These are phyloP conservation scores for Pterobdella sp. DNA, from an alignment of 2,888 invertebrate species.

Conservation along the genomic window DNA sequence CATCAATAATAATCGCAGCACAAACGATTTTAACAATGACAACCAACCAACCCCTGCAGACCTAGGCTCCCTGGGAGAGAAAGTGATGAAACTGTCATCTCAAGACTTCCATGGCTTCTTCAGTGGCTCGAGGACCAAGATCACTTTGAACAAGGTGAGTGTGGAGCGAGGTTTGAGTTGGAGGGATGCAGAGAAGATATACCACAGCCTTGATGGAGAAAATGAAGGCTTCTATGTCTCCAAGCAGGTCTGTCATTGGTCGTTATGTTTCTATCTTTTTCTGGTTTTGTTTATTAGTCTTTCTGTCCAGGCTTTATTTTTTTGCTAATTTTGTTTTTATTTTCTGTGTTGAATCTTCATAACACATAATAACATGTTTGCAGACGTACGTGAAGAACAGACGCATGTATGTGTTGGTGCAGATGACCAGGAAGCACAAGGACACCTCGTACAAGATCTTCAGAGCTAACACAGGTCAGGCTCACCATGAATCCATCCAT, in stretches of 20 bases:
- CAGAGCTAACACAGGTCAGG: conserved; percentile 4
- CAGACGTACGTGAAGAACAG: conserved; percentile 11
- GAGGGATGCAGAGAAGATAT: conserved; percentile 76
- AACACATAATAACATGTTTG: background rate
- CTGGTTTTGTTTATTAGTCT: background rate
- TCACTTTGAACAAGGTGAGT: conserved; percentile 70
- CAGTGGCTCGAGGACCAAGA: conserved; percentile 76
- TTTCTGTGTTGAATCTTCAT: conserved; percentile 3
- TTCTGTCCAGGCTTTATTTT: background rate
- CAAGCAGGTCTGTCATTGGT: conserved; percentile 56
- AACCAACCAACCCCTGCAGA: conserved; percentile 56
- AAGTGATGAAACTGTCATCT: conserved; percentile 73
- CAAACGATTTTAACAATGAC: no score
- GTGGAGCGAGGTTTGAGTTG: conserved; percentile 88
- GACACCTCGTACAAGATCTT: conserved; percentile 25
- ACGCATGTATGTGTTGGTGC: conserved; percentile 26
- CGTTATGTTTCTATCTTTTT: background rate
- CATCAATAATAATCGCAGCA: no score
- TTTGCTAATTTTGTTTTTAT: background rate
- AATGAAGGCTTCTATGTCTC: conserved; percentile 89
- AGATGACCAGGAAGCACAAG: conserved; percentile 10
- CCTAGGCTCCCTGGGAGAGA: conserved; percentile 84
- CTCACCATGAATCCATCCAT: no score
- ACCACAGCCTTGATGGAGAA: conserved; percentile 62
- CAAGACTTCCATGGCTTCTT: conserved; percentile 67